Conservation (phyloP, 2,797 vertebrate genomes). For the Podargus strigoides region DNA sequence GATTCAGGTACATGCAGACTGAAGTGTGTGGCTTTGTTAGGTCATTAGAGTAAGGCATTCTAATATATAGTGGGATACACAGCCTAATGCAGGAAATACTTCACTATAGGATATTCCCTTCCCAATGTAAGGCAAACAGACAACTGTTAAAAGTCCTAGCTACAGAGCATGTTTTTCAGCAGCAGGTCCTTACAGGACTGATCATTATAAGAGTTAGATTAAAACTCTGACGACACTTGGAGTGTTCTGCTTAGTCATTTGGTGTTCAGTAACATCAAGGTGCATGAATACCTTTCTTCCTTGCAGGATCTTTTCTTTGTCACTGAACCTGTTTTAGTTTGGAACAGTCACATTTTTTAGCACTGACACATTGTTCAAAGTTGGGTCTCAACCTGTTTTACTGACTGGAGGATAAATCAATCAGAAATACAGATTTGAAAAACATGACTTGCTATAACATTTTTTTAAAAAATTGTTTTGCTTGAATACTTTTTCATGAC, state of each 20-base stretch:
- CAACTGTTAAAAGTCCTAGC: not conserved
- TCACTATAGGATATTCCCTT: too few species aligned
- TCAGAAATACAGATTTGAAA: not conserved
- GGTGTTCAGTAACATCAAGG: not conserved
- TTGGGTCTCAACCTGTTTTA: not conserved
- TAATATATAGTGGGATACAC: not conserved
- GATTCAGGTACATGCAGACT: not conserved
- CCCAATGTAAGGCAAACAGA: rapidly evolving
- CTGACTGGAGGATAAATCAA: not conserved
- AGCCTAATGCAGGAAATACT: not conserved
- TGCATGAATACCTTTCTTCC: not conserved
- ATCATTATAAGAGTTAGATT: not conserved
- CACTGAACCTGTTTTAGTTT: not conserved
- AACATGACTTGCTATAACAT: not conserved
- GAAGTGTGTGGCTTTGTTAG: not conserved
- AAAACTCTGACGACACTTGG: not conserved
- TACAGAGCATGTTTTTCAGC: not conserved
- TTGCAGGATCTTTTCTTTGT: not conserved
- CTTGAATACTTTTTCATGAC: not conserved
- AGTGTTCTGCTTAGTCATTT: not conserved
- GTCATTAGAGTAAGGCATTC: not conserved
- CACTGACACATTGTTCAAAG: not conserved
- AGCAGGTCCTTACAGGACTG: not conserved
- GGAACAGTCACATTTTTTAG: not conserved
- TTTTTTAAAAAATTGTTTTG: not conserved